These are phyloP conservation scores for Scleropages formosus DNA, from an alignment of 2,797 vertebrate genomes.

Conservation along the genomic window DNA sequence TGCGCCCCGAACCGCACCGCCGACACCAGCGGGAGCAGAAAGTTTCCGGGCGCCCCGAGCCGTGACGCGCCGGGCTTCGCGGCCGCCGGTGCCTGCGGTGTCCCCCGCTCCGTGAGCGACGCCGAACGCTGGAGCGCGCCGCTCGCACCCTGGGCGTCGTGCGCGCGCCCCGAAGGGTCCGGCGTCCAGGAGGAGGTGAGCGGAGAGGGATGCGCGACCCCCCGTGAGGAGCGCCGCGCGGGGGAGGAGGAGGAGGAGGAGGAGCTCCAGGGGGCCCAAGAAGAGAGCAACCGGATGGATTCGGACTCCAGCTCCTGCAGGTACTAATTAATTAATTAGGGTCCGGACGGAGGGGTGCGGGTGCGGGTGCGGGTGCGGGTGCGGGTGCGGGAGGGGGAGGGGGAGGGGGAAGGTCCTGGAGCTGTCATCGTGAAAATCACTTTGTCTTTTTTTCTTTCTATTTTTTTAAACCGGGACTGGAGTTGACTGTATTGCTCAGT, in stretches of 20 bases:
- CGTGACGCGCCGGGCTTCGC: constrained; percentile 60
- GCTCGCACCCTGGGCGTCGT: constrained; percentile 81
- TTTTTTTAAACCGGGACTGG: too few relatives aligned
- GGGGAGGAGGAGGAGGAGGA: constrained; percentile 71
- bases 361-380: background rate
- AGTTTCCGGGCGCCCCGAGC: constrained; percentile 80
- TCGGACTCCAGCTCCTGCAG: constrained; percentile 94
- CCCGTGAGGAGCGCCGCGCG: constrained; percentile 58
- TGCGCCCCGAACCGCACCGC: background rate
- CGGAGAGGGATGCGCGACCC: constrained; percentile 66
- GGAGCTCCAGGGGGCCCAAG: constrained; percentile 59
- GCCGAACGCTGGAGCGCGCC: constrained; percentile 82
- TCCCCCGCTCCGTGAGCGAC: constrained; percentile 80
- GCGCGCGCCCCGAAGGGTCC: constrained; percentile 65
- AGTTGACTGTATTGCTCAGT: background rate
- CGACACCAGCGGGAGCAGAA: constrained; percentile 63
- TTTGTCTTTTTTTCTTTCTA: too few relatives aligned
- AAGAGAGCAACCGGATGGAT: constrained; percentile 77
- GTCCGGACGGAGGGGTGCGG: background rate
- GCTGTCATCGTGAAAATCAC: background rate
- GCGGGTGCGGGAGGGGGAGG: background rate
- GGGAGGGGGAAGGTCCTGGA: too few relatives aligned
- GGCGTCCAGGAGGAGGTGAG: constrained; percentile 69
- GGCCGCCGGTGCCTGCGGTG: constrained; percentile 66
- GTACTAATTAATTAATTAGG: constrained; percentile 51